A percentile compares a stretch with the other conserved stretches of the same genome.
Evolutionary conservation across 2,888 invertebrate genomes (phyloP).

Genomic region (Nymphalis polychloros): DNA sequence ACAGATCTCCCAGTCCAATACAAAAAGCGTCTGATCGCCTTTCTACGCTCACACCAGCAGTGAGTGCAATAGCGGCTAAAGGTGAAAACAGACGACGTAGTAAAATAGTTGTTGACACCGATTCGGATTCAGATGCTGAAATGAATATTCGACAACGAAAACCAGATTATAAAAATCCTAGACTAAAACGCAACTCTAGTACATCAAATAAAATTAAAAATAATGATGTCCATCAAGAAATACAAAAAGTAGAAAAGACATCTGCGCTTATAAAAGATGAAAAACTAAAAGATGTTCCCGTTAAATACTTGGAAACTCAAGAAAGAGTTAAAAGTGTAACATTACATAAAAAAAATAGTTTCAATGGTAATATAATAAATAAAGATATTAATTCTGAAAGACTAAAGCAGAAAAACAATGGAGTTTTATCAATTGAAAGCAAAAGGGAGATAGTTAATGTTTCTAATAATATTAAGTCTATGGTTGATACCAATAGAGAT

Average conservation of each 20-base stretch:
- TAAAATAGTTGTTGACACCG: conserved; percentile 72
- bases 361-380: conserved; percentile 37
- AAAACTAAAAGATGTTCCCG: conserved; percentile 65
- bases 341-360: conserved; percentile 47
- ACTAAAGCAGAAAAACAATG: conserved; percentile 30
- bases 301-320: conserved; percentile 60
- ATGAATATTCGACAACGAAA: conserved; percentile 71
- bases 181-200: conserved; percentile 73
- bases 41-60: conserved; percentile 78
- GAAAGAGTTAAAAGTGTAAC: conserved; percentile 45
- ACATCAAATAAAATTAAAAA: conserved; percentile 66
- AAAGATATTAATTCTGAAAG: conserved; percentile 23
- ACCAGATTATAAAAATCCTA: conserved; percentile 72
- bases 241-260: conserved; percentile 62
- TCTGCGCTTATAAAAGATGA: conserved; percentile 63
- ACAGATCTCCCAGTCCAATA: conserved; percentile 77
- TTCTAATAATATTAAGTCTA: conserved; percentile 13
- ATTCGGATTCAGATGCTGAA: conserved; percentile 71
- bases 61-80: conserved; percentile 80
- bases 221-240: conserved; percentile 57
- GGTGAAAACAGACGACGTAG: conserved; percentile 75
- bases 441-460: conserved; percentile 12
- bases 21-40: conserved; percentile 77
- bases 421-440: conserved; percentile 23
- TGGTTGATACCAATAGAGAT: conserved; percentile 8